Conservation (phyloP, 1,140 invertebrate genomes). For the Nymphalis io region DNA sequence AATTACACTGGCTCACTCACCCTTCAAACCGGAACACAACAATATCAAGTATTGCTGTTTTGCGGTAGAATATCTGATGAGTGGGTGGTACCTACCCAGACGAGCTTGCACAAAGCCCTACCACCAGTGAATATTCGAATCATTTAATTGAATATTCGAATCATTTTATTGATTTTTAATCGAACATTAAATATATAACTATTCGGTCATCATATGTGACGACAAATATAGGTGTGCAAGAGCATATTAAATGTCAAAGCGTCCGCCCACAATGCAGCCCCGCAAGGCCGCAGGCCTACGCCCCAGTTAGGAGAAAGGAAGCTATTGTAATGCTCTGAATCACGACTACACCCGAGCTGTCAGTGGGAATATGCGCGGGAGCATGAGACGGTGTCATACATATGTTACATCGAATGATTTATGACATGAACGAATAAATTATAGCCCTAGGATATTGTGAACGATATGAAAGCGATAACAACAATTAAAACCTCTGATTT, state of each 20-base stretch:
- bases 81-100: no score
- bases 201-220: conserved; percentile 8
- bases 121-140: no score
- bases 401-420: not conserved
- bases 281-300: conserved; percentile 58
- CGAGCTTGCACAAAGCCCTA: no score
- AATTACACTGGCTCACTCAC: no score
- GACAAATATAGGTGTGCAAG: conserved; percentile 29
- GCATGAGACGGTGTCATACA: not conserved
- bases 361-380: conserved; percentile 20
- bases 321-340: conserved; percentile 53
- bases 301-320: conserved; percentile 61
- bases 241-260: conserved; percentile 50
- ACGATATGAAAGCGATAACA: not conserved
- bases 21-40: no score
- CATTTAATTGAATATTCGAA: not conserved
- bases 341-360: conserved; percentile 29
- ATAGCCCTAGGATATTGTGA: not conserved
- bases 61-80: no score
- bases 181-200: not conserved
- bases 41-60: no score
- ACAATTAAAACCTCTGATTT: no score
- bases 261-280: conserved; percentile 44
- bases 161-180: not conserved
- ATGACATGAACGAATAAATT: not conserved